Base-by-base conservation (phyloP, 2,888 invertebrate genomes). In the Catocala nupta region DNA sequence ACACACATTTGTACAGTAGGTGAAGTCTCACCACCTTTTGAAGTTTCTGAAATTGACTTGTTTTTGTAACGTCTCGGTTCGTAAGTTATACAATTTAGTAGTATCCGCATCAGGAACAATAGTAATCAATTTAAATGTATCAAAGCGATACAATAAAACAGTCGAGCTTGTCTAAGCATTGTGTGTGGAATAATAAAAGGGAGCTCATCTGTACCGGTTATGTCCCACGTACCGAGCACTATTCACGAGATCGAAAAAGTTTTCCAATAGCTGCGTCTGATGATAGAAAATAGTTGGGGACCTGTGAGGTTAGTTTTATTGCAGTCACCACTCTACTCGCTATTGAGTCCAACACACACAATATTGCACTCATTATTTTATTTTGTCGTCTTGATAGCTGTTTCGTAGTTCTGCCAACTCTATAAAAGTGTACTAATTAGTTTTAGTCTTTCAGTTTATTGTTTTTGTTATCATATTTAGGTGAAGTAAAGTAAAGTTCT, bases 211-310 rank as follows among this genome's bases (percentile, higher is more conserved):
- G 89, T 81, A 86, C 79, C 86, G 81, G 86, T 91, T 91, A 90
- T 89, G 90, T 88, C 84, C 81, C 89, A 91, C 91, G 90, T 90
- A 89, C 79, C 71, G 74, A 79, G 83, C 87, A 90, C 91, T 89
- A 89, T 89, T 90, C 88, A 88, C 83, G 83, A 86, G 90, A 91
- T 91, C 90, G 90, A 90, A 90, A 93, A 93, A 93, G 83, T 93
- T 93, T 93, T 92, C 92, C 91, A 93, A 92, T 92, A 91, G 85
- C 84, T 82, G 81, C 81, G 81, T 83, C 84, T 89, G 90, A 91
- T 91, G 90, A 91, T 88, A 90, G 90, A 84, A 89, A 91, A 90
- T 89, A 87, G 88, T 90, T 89, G 86, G 79, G 76, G 80, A 85
- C 86, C 87, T 83, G 81, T 73, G 77, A 78, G 81, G 81, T 83